Evolutionary conservation across 1,140 invertebrate genomes (phyloP), one percentile per base, ranked within the genome.

Genomic region (Panagrolaimus sp.): DNA sequence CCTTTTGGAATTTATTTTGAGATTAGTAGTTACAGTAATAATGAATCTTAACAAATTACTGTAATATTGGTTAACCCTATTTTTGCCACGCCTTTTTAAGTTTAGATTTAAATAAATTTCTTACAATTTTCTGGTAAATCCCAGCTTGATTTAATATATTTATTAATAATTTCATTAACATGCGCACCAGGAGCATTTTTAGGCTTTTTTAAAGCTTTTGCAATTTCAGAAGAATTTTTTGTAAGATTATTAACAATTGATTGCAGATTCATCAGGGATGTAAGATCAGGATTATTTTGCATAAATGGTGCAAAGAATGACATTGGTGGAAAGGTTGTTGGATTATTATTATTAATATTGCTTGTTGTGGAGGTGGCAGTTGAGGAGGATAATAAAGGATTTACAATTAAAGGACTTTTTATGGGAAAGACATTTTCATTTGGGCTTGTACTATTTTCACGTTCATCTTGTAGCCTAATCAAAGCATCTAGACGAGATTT

Each of bases 101-200:
- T 21, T 44, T 28, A 48, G 21, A n/a, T n/a, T n/a, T n/a, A n/a
- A n/a, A n/a, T n/a, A n/a, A n/a, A n/a, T n/a, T n/a, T n/a, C 71
- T 63, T 43, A 72, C 71, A 47, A 38, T 72, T 65, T 69, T 76
- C 74, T 38, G 76, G 74, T 24, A 78, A 55, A 24, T 78, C 71
- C 74, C 74, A 76, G 55, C 74, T 76, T 52, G 75, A 76, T 32
- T 73, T 75, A 43, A 76, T 76, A 63, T 78, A 76, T 47, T 74
- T 74, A 43, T 76, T 63, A 9, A 76, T 63, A 65, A 78, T 65
- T 47, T 76, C 76, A n/a, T 66, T 70, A 45, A 76, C 58, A 47
- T 78, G 70, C 17, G 68, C 63, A 64, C 32, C 63, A 17, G 43
- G 28, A 64, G 9, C 28, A 28, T 28, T 44, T 43, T 38, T 64